Conservation (phyloP, 53 echinoderm and acorn worm species). For the Temnopleurus reevesii region DNA sequence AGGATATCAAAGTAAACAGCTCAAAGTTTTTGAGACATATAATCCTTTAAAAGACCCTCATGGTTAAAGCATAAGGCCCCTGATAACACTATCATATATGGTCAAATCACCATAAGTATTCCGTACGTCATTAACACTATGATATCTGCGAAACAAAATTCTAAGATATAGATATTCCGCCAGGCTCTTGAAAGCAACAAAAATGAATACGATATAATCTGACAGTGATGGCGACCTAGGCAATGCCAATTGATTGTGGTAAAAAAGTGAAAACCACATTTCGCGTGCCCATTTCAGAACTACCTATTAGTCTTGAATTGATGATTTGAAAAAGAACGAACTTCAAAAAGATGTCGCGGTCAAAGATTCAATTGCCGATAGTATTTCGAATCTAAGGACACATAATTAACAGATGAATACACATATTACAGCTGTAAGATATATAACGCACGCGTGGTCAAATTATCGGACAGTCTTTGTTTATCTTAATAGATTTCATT, state of each 20-base stretch:
- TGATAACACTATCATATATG: too few relatives aligned
- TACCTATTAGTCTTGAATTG: neutral
- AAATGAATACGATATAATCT: neutral
- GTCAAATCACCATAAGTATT: too few relatives aligned
- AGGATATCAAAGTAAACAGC: too few relatives aligned
- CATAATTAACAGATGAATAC: neutral
- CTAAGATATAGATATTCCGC: too few relatives aligned
- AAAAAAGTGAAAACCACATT: neutral
- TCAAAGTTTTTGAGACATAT: too few relatives aligned
- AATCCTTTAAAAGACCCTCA: too few relatives aligned
- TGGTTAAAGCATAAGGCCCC: too few relatives aligned
- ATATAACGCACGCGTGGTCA: neutral
- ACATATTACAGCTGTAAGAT: neutral
- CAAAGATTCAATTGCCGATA: constrained; percentile 21
- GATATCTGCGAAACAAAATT: too few relatives aligned
- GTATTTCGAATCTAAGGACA: neutral
- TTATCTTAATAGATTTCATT: constrained; percentile 5
- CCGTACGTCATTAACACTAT: too few relatives aligned
- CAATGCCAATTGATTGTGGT: constrained; percentile 1
- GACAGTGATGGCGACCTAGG: neutral
- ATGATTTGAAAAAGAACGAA: neutral
- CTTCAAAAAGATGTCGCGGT: neutral
- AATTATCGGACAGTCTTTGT: neutral
- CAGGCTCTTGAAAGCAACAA: too few relatives aligned
- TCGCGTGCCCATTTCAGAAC: constrained; percentile 24